phyloP scores from a whole-genome alignment of 2,888 invertebrate genomes.

The Rotaria sp. region DNA sequence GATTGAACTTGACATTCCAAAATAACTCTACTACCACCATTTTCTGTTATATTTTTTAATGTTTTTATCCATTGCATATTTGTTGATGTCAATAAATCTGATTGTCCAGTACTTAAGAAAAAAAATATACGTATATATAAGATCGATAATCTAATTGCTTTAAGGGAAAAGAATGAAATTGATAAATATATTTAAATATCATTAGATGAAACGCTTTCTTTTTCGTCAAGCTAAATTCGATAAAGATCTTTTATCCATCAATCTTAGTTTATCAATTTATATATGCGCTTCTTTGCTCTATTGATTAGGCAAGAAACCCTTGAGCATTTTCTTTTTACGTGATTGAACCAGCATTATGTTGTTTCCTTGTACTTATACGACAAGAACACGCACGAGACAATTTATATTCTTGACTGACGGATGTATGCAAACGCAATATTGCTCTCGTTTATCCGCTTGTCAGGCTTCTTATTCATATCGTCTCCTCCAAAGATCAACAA shows the following conservation, averaged over 20 bases:
- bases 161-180: background rate
- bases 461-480: background rate
- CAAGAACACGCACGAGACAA: background rate
- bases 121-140: background rate
- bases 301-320: slow-evolving; percentile 15
- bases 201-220: background rate
- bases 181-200: background rate
- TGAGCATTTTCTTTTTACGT: background rate
- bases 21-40: background rate
- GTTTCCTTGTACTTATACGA: background rate
- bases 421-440: background rate
- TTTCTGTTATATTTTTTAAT: slow-evolving; percentile 7
- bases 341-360: background rate
- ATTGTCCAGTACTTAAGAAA: background rate
- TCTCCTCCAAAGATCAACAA: slow-evolving; percentile 16
- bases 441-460: background rate
- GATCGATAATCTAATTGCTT: background rate
- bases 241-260: background rate
- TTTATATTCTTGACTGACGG: background rate
- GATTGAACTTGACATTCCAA: slow-evolving; percentile 23
- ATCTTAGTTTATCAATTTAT: background rate
- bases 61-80: background rate
- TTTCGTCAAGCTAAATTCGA: background rate
- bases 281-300: background rate
- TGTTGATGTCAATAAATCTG: background rate